Base-by-base conservation (phyloP, 2,888 invertebrate genomes). In the Trichopria drosophilae region DNA sequence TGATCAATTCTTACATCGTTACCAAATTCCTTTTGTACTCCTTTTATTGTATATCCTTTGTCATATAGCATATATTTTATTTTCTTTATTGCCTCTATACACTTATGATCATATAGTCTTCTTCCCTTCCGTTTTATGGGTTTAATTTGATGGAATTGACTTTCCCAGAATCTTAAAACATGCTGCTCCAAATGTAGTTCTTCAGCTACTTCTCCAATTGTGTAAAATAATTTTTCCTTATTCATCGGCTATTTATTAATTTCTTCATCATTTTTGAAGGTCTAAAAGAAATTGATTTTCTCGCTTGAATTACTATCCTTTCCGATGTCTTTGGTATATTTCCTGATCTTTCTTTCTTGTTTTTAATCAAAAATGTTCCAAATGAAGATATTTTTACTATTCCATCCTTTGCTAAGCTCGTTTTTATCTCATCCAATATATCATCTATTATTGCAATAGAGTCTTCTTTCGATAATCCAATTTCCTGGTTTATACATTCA, bases 341-440 rank as follows among this genome's bases (percentile, higher is more conserved):
- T 44, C 44, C 44, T 44, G 44, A 36, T 35, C 44, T 44, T 44
- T 36, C 44, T 29, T 44, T 44, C 44, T 44, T 44, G 24, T 44
- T 44, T 20, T 44, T 44, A 35, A 44, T 36, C 35, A 44, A 44
- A 29, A 35, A 44, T 44, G 44, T 44, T 44, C 44, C 44, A 44
- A 44, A 44, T 12, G 39, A 39, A 23, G 39, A 39, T 39, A 39
- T 39, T 39, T 39, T 44, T 35, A 44, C 36, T 44, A 44, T 44
- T 44, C 35, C 46, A 37, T 46, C 37, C 37, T 46, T 46, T 36
- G 10, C 46, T 37, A 46, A 46, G 46, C 46, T 46, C 31, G 46
- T 46, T 37, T 46, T 46, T 46, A 46, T 46, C 37, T 36, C 46
- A 31, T 46, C 19, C 37, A 46, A 46, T 46, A 46, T 46, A 46